phyloP scores from a whole-genome alignment of 2,797 vertebrate genomes.

The Triplophysa yarkandensis region DNA sequence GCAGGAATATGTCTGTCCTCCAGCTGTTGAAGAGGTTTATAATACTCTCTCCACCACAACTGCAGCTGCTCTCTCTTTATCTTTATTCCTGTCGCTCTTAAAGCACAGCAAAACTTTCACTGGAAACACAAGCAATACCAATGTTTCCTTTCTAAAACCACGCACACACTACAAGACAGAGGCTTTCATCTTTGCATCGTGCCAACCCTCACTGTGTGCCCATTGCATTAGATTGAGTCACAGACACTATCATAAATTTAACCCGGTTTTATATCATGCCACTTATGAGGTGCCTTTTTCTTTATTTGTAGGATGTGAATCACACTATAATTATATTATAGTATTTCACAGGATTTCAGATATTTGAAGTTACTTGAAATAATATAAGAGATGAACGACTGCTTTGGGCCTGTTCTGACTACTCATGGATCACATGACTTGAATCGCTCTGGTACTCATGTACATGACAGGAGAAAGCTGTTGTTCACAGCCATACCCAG shows the following conservation, averaged over 20 bases:
- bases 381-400: too few species aligned
- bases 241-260: not conserved
- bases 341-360: too few species aligned
- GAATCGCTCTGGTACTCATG: not conserved
- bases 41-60: conserved; percentile 3
- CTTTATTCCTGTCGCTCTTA: conserved; percentile 12
- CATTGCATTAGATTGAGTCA: not conserved
- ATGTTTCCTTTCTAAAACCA: not conserved
- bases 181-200: not conserved
- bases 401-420: not conserved
- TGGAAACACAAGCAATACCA: not conserved
- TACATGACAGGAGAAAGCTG: not conserved
- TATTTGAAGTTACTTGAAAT: too few species aligned
- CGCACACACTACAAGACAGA: not conserved
- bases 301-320: too few species aligned
- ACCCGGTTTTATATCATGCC: not conserved
- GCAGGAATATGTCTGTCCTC: conserved; percentile 13
- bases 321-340: too few species aligned
- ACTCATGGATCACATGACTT: not conserved
- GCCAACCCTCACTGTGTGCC: not conserved
- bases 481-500: not conserved
- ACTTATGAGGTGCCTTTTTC: not conserved
- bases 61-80: conserved; percentile 16
- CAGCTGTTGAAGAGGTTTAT: conserved; percentile 30
- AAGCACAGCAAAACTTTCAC: not conserved